Evolutionary conservation across 2,888 invertebrate species (phyloP).

Genomic region (Trichacis sp.): DNA sequence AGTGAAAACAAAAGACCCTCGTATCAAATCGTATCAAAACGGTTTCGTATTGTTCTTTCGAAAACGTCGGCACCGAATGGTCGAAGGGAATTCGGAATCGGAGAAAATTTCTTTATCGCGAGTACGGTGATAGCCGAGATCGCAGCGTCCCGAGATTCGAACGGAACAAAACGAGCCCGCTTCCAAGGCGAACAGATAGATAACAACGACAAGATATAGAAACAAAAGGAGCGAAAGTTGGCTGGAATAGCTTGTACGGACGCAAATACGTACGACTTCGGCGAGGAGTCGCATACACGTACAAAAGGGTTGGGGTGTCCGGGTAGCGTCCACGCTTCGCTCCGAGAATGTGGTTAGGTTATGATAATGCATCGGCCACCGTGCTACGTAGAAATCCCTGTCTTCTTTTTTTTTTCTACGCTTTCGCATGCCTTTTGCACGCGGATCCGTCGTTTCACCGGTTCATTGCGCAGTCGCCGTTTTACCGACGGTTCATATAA

Average conservation of each 20-base stretch:
- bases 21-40: too few species aligned
- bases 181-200: constrained; percentile 40
- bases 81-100: constrained; percentile 29
- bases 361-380: constrained; percentile 68
- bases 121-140: constrained; percentile 30
- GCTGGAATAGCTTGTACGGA: constrained; percentile 30
- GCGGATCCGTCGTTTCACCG: constrained; percentile 35
- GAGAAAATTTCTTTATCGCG: constrained; percentile 34
- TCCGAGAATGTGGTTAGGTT: constrained; percentile 67
- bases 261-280: constrained; percentile 36
- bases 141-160: constrained; percentile 31
- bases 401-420: constrained; percentile 34
- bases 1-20: too few species aligned
- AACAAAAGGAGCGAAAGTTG: constrained; percentile 36
- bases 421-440: constrained; percentile 39
- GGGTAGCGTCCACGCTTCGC: constrained; percentile 52
- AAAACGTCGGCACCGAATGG: not conserved
- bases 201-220: constrained; percentile 45
- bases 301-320: constrained; percentile 52
- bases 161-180: constrained; percentile 38
- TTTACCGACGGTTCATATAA: constrained; percentile 28
- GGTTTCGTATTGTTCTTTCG: too few species aligned
- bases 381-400: constrained; percentile 60
- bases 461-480: constrained; percentile 40
- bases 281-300: constrained; percentile 37